Conservation (phyloP, 92 coral and sea anemone genomes). For the Actinostola sp. region DNA sequence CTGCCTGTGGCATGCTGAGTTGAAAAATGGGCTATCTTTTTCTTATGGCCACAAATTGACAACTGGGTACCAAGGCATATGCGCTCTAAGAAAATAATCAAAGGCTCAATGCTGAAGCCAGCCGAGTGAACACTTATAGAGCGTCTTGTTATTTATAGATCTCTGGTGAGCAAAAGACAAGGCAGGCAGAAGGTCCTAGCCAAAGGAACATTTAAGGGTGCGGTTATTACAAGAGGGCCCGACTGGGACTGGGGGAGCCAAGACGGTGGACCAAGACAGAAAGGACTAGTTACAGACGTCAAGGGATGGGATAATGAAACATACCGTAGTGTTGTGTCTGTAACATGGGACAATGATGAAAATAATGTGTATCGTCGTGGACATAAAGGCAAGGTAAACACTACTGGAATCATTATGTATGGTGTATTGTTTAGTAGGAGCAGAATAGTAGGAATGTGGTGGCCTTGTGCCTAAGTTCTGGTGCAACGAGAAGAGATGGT, state of each 20-base stretch:
- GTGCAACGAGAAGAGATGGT: no score
- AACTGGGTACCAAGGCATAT: no score
- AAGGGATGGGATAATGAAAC: conserved; percentile 83
- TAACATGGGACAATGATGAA: conserved; percentile 57
- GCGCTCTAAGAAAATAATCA: no score
- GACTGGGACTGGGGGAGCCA: conserved; percentile 95
- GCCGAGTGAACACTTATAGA: background rate
- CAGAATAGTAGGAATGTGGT: conserved; percentile 15
- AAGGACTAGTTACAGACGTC: conserved; percentile 70
- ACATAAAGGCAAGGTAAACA: conserved; percentile 82
- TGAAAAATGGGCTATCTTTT: no score
- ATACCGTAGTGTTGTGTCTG: conserved; percentile 78
- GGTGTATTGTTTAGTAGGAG: no score
- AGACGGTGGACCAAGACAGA: conserved; percentile 65
- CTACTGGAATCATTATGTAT: conserved; percentile 6
- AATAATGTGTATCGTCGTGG: conserved; percentile 89
- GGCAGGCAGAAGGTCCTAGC: conserved; percentile 57
- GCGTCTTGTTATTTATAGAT: conserved; percentile 28
- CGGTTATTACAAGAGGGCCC: conserved; percentile 73
- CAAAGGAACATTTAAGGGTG: conserved; percentile 64
- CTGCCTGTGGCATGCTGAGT: no score
- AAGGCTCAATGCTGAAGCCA: no score
- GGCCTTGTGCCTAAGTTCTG: no score
- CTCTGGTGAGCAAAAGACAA: conserved; percentile 66
- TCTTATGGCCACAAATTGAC: no score